Percentiles rank a stretch among this genome's conserved stretches.
phyloP scores from a whole-genome alignment of 2,797 vertebrate genomes.

The Onychomys arenicola region DNA sequence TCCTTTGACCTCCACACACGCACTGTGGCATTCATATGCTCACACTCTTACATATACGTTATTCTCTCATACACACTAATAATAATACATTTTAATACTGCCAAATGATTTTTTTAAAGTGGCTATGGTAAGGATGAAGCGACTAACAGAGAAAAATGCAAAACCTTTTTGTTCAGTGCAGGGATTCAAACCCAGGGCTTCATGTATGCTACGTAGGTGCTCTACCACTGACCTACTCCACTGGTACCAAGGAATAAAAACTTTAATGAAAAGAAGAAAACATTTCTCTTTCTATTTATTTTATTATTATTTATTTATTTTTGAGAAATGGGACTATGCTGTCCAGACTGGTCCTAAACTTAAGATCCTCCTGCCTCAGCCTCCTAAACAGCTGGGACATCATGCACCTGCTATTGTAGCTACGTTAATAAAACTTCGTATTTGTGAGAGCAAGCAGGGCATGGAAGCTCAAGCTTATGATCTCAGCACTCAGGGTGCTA shows the following conservation, averaged over 20 bases:
- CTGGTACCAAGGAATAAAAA: not conserved
- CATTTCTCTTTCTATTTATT: not conserved
- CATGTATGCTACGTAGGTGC: not conserved
- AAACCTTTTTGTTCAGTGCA: not conserved
- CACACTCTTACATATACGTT: not conserved
- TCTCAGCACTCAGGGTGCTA: not conserved
- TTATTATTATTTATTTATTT: not conserved
- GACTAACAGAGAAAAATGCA: slow-evolving; percentile 27
- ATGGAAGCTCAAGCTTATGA: not conserved
- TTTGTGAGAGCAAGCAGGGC: not conserved
- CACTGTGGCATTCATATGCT: not conserved
- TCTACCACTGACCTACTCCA: not conserved
- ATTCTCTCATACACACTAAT: not conserved
- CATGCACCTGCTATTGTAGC: not conserved
- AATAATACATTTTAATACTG: not conserved
- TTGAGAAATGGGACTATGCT: not conserved
- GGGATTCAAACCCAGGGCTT: not conserved
- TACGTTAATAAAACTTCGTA: not conserved
- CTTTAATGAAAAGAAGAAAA: not conserved
- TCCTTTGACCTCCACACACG: not conserved
- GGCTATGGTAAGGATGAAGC: slow-evolving; percentile 6
- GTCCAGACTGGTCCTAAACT: not conserved
- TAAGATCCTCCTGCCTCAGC: not conserved
- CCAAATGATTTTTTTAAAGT: slow-evolving; percentile 14
- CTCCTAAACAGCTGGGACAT: not conserved